These are phyloP conservation scores for Herminia tarsipennalis DNA, from an alignment of 2,888 invertebrate genomes.

Conservation along the genomic window DNA sequence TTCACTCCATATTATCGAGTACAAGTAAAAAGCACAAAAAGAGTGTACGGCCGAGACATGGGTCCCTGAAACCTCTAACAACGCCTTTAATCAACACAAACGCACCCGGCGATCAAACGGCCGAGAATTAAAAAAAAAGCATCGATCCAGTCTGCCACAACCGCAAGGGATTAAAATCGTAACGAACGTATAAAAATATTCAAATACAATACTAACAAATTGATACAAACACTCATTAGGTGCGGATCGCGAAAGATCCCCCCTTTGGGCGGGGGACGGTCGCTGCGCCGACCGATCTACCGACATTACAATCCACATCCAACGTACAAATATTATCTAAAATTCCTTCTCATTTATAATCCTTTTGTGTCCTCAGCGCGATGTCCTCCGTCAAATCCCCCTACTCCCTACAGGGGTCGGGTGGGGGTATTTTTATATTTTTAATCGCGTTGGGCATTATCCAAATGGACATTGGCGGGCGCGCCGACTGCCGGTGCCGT, in stretches of 20 bases:
- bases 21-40: slow-evolving; percentile 44
- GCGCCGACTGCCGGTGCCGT: slow-evolving; percentile 79
- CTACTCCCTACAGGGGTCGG: slow-evolving; percentile 55
- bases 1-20: slow-evolving; percentile 33
- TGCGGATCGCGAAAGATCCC: slow-evolving; percentile 75
- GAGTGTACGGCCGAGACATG: slow-evolving; percentile 47
- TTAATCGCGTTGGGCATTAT: slow-evolving; percentile 86
- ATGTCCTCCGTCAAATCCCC: slow-evolving; percentile 83
- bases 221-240: slow-evolving; percentile 86
- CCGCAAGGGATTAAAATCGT: slow-evolving; percentile 83
- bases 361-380: slow-evolving; percentile 86
- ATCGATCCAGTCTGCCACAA: slow-evolving; percentile 73
- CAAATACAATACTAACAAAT: slow-evolving; percentile 86
- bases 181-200: slow-evolving; percentile 84
- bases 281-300: slow-evolving; percentile 63
- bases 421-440: slow-evolving; percentile 85
- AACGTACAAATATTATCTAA: slow-evolving; percentile 86
- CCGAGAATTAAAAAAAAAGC: slow-evolving; percentile 73
- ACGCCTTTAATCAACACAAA: slow-evolving; percentile 76
- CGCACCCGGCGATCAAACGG: slow-evolving; percentile 73
- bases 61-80: slow-evolving; percentile 55
- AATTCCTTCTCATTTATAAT: slow-evolving; percentile 87
- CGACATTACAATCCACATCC: slow-evolving; percentile 85
- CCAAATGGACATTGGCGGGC: slow-evolving; percentile 85
- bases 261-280: slow-evolving; percentile 46